Percentiles rank a stretch among this genome's conserved stretches.
Evolutionary conservation across 1,140 invertebrate species (phyloP).

Genomic region (Cyrtorhinus lividipennis): DNA sequence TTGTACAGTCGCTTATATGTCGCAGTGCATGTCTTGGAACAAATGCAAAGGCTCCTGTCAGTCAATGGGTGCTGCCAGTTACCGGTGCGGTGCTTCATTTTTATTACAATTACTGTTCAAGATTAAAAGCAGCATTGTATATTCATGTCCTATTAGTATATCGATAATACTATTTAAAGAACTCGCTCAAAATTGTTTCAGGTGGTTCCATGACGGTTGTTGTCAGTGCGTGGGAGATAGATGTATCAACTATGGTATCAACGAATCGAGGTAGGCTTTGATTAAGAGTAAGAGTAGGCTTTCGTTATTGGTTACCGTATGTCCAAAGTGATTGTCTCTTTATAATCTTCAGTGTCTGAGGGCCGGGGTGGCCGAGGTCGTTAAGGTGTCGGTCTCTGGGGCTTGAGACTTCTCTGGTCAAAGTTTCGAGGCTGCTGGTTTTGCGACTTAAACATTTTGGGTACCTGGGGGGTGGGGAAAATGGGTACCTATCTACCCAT

Average conservation of each 20-base stretch:
- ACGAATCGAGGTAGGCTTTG: slow-evolving; percentile 49
- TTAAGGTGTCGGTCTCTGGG: neutral
- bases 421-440: neutral
- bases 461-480: too few relatives aligned
- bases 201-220: slow-evolving; percentile 89
- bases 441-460: too few relatives aligned
- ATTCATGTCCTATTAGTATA: too few relatives aligned
- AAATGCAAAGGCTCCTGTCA: slow-evolving; percentile 70
- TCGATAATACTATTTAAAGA: too few relatives aligned
- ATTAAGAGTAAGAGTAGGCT: neutral
- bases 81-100: slow-evolving; percentile 40
- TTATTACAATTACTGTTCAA: too few relatives aligned
- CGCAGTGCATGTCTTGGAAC: slow-evolving; percentile 73
- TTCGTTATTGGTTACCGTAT: neutral
- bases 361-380: neutral
- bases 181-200: too few relatives aligned
- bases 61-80: slow-evolving; percentile 58
- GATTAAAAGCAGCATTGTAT: too few relatives aligned
- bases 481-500: too few relatives aligned
- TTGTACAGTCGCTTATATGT: slow-evolving; percentile 85
- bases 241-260: slow-evolving; percentile 84
- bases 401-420: neutral
- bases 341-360: neutral
- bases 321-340: neutral
- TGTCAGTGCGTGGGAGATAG: slow-evolving; percentile 83